Evolutionary conservation across 37 sponge, comb jelly and placozoan genomes (phyloP).

Genomic region (Corticium candelabrum): DNA sequence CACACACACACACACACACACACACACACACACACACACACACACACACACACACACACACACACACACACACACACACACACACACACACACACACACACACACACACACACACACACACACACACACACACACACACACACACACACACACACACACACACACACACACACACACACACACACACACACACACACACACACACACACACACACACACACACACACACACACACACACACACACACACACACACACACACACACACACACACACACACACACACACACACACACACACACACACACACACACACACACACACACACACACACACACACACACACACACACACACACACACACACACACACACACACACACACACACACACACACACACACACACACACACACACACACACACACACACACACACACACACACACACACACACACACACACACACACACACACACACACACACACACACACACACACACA

Average conservation of each 20-base stretch:
- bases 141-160: too few species aligned
- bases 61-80: too few species aligned
- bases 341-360: slow-evolving; percentile 5
- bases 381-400: slow-evolving; percentile 5
- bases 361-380: slow-evolving; percentile 5
- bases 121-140: too few species aligned
- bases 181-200: too few species aligned
- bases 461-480: slow-evolving; percentile 5
- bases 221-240: slow-evolving; percentile 5
- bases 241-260: slow-evolving; percentile 5
- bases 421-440: slow-evolving; percentile 5
- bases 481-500: not conserved
- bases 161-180: too few species aligned
- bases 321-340: slow-evolving; percentile 5
- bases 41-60: too few species aligned
- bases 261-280: slow-evolving; percentile 5
- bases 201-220: slow-evolving; percentile 9
- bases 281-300: slow-evolving; percentile 5
- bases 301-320: slow-evolving; percentile 5
- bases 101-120: too few species aligned
- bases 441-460: slow-evolving; percentile 5
- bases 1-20: too few species aligned
- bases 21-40: too few species aligned
- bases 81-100: too few species aligned
- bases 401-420: slow-evolving; percentile 5